phyloP scores from a whole-genome alignment of 2,113 vertebrate species.

The Chascanopsetta lugubris region DNA sequence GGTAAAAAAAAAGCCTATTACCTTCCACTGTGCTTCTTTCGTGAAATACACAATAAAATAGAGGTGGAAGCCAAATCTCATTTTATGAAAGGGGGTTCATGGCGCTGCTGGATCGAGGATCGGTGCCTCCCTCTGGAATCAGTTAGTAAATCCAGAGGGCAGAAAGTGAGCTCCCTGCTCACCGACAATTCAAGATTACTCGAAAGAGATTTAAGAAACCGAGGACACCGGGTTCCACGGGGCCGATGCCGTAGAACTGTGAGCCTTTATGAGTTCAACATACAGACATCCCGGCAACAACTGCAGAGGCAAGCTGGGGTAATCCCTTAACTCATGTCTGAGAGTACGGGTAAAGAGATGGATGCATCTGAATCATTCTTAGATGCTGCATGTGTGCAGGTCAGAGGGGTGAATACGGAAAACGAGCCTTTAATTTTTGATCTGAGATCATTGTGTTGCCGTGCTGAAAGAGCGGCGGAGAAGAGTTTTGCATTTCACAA shows the following conservation, averaged over 20 bases:
- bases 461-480: not conserved
- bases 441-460: too few species aligned
- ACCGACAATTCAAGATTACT: constrained; percentile 6
- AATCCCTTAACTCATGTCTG: too few species aligned
- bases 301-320: too few species aligned
- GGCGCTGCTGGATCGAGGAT: constrained; percentile 3
- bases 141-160: constrained; percentile 36
- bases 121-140: constrained; percentile 25
- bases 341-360: too few species aligned
- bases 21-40: constrained; percentile 51
- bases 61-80: constrained; percentile 34
- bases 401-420: not conserved
- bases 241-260: not conserved
- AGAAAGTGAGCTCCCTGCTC: not conserved
- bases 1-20: constrained; percentile 15
- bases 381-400: too few species aligned
- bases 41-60: constrained; percentile 47
- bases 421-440: not conserved
- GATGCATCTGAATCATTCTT: too few species aligned
- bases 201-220: constrained; percentile 31
- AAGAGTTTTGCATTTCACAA: not conserved
- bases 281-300: too few species aligned
- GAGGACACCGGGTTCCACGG: not conserved
- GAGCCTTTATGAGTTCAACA: not conserved
- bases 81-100: constrained; percentile 40